Base-by-base conservation (phyloP, 23 tunicate species). In the Ciona savignyi region DNA sequence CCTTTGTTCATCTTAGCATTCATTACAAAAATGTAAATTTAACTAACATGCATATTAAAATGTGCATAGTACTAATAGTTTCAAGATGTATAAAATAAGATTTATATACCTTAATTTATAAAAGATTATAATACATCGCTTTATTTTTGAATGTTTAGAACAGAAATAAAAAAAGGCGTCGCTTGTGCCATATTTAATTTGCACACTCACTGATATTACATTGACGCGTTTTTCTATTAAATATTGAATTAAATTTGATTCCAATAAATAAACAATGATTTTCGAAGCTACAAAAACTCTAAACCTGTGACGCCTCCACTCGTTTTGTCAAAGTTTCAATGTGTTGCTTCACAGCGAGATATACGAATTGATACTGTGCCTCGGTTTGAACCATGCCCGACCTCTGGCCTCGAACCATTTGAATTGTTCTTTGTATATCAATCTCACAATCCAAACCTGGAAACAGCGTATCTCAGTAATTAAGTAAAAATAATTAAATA, bases 401-500 rank as follows among this genome's bases (percentile, higher is more conserved):
- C 27, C 97, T 65, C 64, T 91, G 97, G 29, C 84, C 76, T 63
- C 97, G 81, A 56, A 91, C 97, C 86, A 91, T 76, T 56, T 91
- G 97, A 27, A 91, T 85, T 21, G 90, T 91, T 29, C 91, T 76
- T 31, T 76, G 84, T 2, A 91, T 76, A 65, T 91, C 97, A 21
- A 91, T 91, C 34, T 91, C 97, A 66, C 97, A 91, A 84, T 91
- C 97, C 62, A 91, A 60, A 65, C 97, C 97, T 91, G 56, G n/a
- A n/a, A n/a, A n/a, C n/a, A n/a, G n/a, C n/a, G n/a, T n/a, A n/a
- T n/a, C n/a, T n/a, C n/a, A n/a, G n/a, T n/a, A n/a, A n/a, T n/a
- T n/a, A n/a, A n/a, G n/a, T n/a, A n/a, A n/a, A n/a, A n/a, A n/a
- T n/a, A n/a, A n/a, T n/a, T n/a, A n/a, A n/a, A n/a, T n/a, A n/a